phyloP scores from a whole-genome alignment of 2,888 invertebrate species.

The Aphidius colemani region DNA sequence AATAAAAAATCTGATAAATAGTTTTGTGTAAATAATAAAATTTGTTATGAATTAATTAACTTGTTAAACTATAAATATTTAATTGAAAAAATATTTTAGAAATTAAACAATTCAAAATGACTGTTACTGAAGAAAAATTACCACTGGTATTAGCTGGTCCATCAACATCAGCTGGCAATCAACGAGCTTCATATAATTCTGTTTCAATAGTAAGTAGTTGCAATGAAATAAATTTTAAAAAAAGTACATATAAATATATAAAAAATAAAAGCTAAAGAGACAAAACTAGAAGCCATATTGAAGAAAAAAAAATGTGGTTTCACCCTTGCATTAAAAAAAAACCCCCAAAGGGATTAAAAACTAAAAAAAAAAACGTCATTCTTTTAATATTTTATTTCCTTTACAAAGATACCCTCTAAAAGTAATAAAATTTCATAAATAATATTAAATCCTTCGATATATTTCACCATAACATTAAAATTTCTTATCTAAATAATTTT shows the following conservation, averaged over 20 bases:
- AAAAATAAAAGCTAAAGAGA: neutral
- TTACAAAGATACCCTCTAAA: neutral
- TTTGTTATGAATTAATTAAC: neutral
- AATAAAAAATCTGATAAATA: neutral
- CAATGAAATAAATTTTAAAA: neutral
- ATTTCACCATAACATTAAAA: too few species aligned
- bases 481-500: too few species aligned
- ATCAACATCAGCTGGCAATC: constrained; percentile 30
- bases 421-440: too few species aligned
- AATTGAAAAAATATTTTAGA: too few species aligned
- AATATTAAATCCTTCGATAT: too few species aligned
- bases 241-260: too few species aligned
- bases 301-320: constrained; percentile 17
- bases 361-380: neutral
- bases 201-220: constrained; percentile 43
- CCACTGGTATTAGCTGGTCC: constrained; percentile 42
- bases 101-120: constrained; percentile 35
- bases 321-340: constrained; percentile 31
- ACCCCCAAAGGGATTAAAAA: constrained; percentile 21
- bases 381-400: constrained; percentile 2
- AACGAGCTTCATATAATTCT: constrained; percentile 43
- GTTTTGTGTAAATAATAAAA: neutral
- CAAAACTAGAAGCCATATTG: constrained; percentile 22
- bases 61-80: neutral
- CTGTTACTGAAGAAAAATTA: constrained; percentile 48